phyloP scores from a whole-genome alignment of 37 sponge, comb jelly and placozoan genomes.

The Mnemiopsis leidyi region DNA sequence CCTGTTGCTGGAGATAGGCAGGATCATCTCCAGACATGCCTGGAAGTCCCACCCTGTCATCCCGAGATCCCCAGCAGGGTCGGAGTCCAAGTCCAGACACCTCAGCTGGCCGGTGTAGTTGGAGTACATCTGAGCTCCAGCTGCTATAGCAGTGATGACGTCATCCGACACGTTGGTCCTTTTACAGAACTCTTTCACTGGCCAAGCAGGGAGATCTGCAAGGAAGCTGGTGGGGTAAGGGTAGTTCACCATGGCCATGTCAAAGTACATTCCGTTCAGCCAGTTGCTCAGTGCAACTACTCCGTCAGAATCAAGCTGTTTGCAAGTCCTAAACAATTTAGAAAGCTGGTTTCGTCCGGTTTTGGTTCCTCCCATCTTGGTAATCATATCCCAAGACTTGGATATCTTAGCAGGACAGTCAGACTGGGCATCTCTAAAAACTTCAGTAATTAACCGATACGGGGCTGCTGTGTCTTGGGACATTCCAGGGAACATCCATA shows the following conservation, averaged over 20 bases:
- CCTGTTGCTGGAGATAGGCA: constrained; percentile 86
- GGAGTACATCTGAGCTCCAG: constrained; percentile 73
- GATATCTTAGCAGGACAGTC: neutral
- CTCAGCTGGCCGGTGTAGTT: constrained; percentile 71
- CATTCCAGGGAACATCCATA: constrained; percentile 64
- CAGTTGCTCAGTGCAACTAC: constrained; percentile 76
- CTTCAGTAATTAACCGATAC: neutral
- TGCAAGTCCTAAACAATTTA: neutral
- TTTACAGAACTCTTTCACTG: constrained; percentile 71
- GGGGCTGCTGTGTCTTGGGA: neutral
- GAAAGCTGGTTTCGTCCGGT: neutral
- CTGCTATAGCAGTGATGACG: constrained; percentile 71
- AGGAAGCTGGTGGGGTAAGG: constrained; percentile 94
- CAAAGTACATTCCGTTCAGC: constrained; percentile 78
- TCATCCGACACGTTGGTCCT: constrained; percentile 62
- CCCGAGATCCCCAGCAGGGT: constrained; percentile 40
- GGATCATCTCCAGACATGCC: constrained; percentile 93
- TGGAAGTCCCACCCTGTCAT: constrained; percentile 64
- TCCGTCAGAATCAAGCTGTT: neutral
- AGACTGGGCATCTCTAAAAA: neutral
- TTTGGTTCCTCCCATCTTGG: neutral
- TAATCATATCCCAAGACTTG: constrained; percentile 30
- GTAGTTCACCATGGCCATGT: constrained; percentile 94
- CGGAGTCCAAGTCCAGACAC: constrained; percentile 11
- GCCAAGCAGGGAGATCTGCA: constrained; percentile 88